Conservation (phyloP, 2,888 invertebrate genomes). For the Fragum whitleyi region DNA sequence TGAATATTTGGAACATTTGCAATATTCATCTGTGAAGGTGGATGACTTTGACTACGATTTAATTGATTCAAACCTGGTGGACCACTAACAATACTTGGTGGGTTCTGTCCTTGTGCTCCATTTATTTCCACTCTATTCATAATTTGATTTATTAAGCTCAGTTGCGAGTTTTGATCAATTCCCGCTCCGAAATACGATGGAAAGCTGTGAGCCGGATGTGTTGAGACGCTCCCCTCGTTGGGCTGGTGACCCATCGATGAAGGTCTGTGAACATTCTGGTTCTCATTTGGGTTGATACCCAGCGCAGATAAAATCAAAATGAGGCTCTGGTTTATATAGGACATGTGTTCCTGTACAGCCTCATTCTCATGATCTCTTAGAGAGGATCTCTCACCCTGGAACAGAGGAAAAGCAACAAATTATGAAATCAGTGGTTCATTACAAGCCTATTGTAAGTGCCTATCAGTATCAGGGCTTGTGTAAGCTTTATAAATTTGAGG, state of each 20-base stretch:
- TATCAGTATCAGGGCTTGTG: too few relatives aligned
- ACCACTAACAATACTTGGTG: neutral
- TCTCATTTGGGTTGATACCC: slow-evolving; percentile 34
- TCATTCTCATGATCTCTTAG: slow-evolving; percentile 47
- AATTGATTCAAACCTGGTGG: slow-evolving; percentile 1
- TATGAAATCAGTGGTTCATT: too few relatives aligned
- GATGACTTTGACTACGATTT: slow-evolving; percentile 19
- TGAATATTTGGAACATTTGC: neutral
- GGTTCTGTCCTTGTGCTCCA: neutral
- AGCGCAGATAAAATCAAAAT: slow-evolving; percentile 40
- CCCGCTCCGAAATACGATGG: slow-evolving; percentile 27
- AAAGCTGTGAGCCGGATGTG: slow-evolving; percentile 46
- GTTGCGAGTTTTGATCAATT: neutral
- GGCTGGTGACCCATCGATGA: slow-evolving; percentile 53
- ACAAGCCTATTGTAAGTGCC: too few relatives aligned
- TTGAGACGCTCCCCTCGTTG: slow-evolving; percentile 29
- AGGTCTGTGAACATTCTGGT: slow-evolving; percentile 37
- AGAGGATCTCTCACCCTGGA: slow-evolving; percentile 47
- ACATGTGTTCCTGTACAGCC: slow-evolving; percentile 44
- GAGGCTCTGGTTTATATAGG: slow-evolving; percentile 44
- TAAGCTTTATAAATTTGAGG: too few relatives aligned
- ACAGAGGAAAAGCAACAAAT: neutral
- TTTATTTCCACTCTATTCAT: neutral
- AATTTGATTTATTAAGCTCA: slow-evolving; percentile 1
- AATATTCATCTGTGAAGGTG: neutral